Base-by-base conservation (phyloP, 2,888 invertebrate species). In the Chymomyza caudatula region DNA sequence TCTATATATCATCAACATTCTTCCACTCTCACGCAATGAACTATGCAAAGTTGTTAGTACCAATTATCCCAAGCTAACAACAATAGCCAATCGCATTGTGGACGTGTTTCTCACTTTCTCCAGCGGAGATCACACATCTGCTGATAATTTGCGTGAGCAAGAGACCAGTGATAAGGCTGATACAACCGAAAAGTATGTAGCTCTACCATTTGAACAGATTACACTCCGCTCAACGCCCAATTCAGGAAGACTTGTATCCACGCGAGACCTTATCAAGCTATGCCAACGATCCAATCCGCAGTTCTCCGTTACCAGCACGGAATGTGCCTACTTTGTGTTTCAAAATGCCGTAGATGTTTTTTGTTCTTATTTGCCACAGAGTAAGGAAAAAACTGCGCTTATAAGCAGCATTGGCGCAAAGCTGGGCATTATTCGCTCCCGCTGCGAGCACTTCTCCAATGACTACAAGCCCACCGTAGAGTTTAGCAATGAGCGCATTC, bases 321-420 rank as follows among this genome's bases (percentile, higher is more conserved):
- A 91, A 67, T 90, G 90, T 69, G 91, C 90, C 2, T 90, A 90
- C 73, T 90, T 89, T 70, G 90, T 91, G 3, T 93, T 97, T 52
- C 95, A 97, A 91, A 96, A 98, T 90, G 96, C 97, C 0, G 92
- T 97, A 20, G 98, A 98, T 87, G 94, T 98, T 68, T 98, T 98
- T 89, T 96, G 96, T 69, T 95, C 95, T 60, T 95, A 96, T 22
- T 92, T 95, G 25, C 90, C 94, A 0, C 93, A 92, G n/a, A 90
- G 92, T 75, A 93, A 91, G 63, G 91, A 93, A 58, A 93, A 95
- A 87, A 88, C 95, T 59, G 91, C 92, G 80, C 88, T 96, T 22
- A 94, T 96, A 0, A 93, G 93, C 74, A 93, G 94, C 74, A 94
- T 98, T 58, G 96, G 96, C 8, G 93, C 94, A 0, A 94, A 94